Evolutionary conservation across 2,113 vertebrate species (phyloP).

Genomic region (Neogale vison): DNA sequence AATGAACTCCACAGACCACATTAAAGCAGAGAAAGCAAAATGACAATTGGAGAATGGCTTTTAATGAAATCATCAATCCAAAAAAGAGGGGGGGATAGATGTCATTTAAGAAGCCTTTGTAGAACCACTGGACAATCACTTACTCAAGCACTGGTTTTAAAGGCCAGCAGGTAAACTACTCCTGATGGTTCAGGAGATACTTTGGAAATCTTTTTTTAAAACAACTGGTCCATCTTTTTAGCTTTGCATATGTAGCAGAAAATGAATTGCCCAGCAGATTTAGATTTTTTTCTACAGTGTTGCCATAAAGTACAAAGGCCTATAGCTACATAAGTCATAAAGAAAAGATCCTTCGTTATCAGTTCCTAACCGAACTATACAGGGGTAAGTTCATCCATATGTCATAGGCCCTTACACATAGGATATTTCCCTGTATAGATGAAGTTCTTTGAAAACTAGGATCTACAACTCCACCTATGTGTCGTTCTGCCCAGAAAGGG

Average conservation of each 20-base stretch:
- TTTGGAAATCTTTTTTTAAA: neutral
- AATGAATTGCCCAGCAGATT: neutral
- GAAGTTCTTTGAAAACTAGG: neutral
- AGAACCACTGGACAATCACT: neutral
- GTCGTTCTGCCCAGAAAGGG: neutral
- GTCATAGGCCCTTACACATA: neutral
- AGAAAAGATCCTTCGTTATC: constrained; percentile 5
- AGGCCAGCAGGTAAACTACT: neutral
- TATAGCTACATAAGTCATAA: neutral
- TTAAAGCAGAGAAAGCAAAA: constrained; percentile 51
- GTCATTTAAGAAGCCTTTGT: constrained; percentile 26
- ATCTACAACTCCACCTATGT: neutral
- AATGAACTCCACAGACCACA: constrained; percentile 62
- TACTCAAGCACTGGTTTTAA: neutral
- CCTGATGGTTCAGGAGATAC: neutral
- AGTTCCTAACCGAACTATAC: neutral
- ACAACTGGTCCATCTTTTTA: neutral
- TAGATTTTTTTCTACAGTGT: neutral
- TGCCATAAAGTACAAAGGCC: neutral
- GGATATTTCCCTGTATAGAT: neutral
- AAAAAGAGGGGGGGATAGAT: neutral
- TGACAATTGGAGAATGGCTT: constrained; percentile 40
- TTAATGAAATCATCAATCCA: constrained; percentile 46
- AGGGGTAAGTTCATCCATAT: neutral
- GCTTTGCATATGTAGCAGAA: neutral